These are phyloP conservation scores for Thymelicus sylvestris DNA, from an alignment of 2,888 invertebrate genomes.

Conservation along the genomic window DNA sequence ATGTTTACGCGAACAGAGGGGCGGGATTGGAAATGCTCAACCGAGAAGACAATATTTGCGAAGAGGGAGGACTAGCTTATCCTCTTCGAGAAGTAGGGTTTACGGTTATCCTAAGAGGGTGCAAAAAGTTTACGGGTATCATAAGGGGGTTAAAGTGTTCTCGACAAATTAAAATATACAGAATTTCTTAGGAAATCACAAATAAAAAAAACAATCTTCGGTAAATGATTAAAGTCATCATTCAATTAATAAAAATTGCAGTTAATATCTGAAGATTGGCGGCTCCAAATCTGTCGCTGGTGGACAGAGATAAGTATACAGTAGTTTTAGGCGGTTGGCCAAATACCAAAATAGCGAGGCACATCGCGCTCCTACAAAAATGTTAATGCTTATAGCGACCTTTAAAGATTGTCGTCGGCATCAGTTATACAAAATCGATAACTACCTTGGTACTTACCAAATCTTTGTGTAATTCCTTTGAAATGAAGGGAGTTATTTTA, in stretches of 20 bases:
- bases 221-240: too few species aligned
- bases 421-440: slow-evolving; percentile 21
- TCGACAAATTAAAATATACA: too few species aligned
- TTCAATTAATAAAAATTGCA: background rate
- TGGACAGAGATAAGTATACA: slow-evolving; percentile 66
- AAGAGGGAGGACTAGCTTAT: too few species aligned
- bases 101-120: too few species aligned
- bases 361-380: slow-evolving; percentile 75
- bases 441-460: slow-evolving; percentile 87
- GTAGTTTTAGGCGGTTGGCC: slow-evolving; percentile 81
- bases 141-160: too few species aligned
- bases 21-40: too few species aligned
- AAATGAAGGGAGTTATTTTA: slow-evolving; percentile 95
- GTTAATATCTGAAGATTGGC: background rate
- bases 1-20: too few species aligned
- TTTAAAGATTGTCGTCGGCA: slow-evolving; percentile 46
- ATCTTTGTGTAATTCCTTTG: slow-evolving; percentile 98
- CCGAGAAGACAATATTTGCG: too few species aligned
- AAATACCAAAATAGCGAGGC: slow-evolving; percentile 81
- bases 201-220: too few species aligned
- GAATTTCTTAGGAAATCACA: too few species aligned
- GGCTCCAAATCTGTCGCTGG: slow-evolving; percentile 49
- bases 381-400: slow-evolving; percentile 72
- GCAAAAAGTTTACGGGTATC: too few species aligned
- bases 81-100: too few species aligned